Base-by-base conservation (phyloP, 2,888 invertebrate genomes). In the Eledona agricola region DNA sequence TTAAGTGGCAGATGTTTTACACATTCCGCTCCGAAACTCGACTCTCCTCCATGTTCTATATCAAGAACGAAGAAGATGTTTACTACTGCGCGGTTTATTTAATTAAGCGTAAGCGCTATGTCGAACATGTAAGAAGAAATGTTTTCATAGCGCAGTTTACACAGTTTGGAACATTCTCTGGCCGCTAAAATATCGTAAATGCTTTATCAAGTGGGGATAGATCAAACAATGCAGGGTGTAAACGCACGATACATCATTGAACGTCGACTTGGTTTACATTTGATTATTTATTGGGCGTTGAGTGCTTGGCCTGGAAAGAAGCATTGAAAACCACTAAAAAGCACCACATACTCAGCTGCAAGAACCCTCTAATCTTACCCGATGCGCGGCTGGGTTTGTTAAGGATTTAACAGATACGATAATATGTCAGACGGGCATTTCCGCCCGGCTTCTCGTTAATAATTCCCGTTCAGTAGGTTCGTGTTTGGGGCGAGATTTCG, bases 31-130 rank as follows among this genome's bases (percentile, higher is more conserved):
- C 16, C 7, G 25, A 25, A n/a, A n/a, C n/a, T n/a, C n/a, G n/a
- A 13, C 25, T 22, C 23, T 6, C n/a, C 20, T 38, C 17, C 16
- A 28, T 42, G 42, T 29, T 42, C 29, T 42, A 22, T 29, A 31
- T 42, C 42, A 31, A 42, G 42, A 42, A 31, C 15, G 17, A 7
- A 10, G 17, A 5, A 31, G 22, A 13, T 42, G 42, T 42, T 42
- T 42, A 42, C 42, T 42, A 42, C 31, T 29, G 4, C 12, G 12
- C 13, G 22, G 42, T 42, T 42, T 42, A 42, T 42, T 42, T 42
- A 31, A 29, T 20, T 19, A 42, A 12, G 31, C 29, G 42, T 29
- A 31, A 40, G 42, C 29, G 38, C 26, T 38, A 26, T 38, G 38
- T 38, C 26, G 15, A 40, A 19, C 37, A 25, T 16, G n/a, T n/a